phyloP scores from a whole-genome alignment of 1,140 invertebrate species.

The Brachionus koreanus region DNA sequence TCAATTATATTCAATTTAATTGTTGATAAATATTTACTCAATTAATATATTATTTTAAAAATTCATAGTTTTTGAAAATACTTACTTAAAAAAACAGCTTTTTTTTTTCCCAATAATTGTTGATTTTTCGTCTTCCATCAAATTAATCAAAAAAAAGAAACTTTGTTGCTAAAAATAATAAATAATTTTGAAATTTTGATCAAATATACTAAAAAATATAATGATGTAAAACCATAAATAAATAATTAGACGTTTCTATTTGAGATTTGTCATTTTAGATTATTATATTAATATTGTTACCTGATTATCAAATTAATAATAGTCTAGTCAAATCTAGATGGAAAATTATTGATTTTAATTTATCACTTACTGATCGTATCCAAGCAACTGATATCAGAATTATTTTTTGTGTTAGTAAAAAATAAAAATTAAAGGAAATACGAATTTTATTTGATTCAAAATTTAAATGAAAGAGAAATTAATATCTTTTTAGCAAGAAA shows the following conservation, averaged over 20 bases:
- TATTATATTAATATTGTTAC: background rate
- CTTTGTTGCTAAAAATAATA: background rate
- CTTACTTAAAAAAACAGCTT: background rate
- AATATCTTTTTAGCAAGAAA: background rate
- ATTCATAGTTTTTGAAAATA: too few species aligned
- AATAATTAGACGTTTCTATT: too few species aligned
- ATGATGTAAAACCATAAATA: too few species aligned
- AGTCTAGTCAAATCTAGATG: background rate
- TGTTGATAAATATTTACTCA: too few species aligned
- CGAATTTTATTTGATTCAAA: background rate
- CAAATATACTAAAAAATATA: too few species aligned
- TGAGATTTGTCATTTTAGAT: too few species aligned
- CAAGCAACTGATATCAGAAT: background rate
- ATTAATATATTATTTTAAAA: too few species aligned
- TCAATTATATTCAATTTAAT: too few species aligned
- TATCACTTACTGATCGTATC: background rate
- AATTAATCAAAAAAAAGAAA: background rate
- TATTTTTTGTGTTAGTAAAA: background rate
- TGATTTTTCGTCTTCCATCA: conserved; percentile 1
- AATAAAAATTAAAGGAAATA: background rate
- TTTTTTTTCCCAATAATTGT: background rate
- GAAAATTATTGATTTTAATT: background rate
- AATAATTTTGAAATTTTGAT: background rate
- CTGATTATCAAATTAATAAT: background rate
- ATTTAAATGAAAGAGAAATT: background rate